Base-by-base conservation (phyloP, 2,888 invertebrate genomes). In the Trichogramma evanescens region DNA sequence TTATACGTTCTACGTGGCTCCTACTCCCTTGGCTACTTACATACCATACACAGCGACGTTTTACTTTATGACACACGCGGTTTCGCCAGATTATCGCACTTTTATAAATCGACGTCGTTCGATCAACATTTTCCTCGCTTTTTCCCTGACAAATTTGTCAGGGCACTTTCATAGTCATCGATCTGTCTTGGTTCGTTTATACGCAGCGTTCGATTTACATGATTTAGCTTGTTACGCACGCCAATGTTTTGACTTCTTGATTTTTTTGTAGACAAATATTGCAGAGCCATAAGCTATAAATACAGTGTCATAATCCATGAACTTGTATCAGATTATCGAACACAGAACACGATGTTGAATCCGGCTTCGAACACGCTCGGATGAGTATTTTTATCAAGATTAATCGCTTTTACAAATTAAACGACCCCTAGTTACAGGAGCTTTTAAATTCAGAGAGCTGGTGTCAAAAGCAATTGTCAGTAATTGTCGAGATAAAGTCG, bases 401-500 rank as follows among this genome's bases (percentile, higher is more conserved):
- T 61, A 59, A 63, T 63, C 61, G 61, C 7, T 57, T 51, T 63
- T 57, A 51, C 55, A 59, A 63, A 63, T 61, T 61, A 63, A 52
- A 61, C 43, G 46, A 13, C 3, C 13, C 8, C 13, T 13, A n/a
- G 13, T 50, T 13, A 10, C 13, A 50, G 13, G 9, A 9, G 50
- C 9, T 50, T 9, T 8, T 9, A 50, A 50, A 50, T 50, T 50
- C 7, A 50, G 50, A 10, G 13, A 10, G 13, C 2, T 8, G n/a
- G 7, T 42, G 56, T 56, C 53, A 9, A 5, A 40, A 6, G 39
- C 69, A 70, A 73, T 71, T 68, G 69, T 69, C 71, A 72, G 72
- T 73, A 72, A 73, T 73, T 71, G 71, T 66, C 66, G 10, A 49
- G 68, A 64, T 66, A 64, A 60, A 65, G 56, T 51, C 56, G 61